Base-by-base conservation (phyloP, 2,113 vertebrate species). In the Hippocampus barbouri region DNA sequence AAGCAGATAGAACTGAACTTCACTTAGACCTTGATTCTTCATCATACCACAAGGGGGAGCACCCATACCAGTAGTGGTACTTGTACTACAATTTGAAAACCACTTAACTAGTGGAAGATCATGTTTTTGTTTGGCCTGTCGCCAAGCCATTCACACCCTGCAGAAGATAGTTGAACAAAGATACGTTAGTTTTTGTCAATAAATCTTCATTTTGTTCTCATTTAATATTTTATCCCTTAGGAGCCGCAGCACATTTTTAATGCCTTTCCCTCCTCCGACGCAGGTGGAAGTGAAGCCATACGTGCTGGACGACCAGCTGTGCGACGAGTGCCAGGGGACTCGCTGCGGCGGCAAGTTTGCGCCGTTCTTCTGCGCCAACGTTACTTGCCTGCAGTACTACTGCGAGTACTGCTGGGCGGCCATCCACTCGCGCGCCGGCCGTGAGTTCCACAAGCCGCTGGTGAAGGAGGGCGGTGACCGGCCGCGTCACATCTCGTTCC, bases 251-350 rank as follows among this genome's bases (percentile, higher is more conserved):
- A 27, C 8, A 2, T 14, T 30, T 59, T 27, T 14, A 15, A 45
- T 45, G 40, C n/a, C 18, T 30, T 21, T 43, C 60, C 18, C 27
- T 0, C 21, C 1, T 73, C 47, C 54, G 53, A 8, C 27, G 21
- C 93, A 99, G 97, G 97, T 99, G 96, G 97, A 99, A 96, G 97
- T 98, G 93, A 99, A 99, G 96, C 97, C 97, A 97, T 99, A 99
- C 89, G 97, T 99, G 91, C 87, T 99, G 94, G 97, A 99, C 78
- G 97, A 99, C 94, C 97, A 99, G 93, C 95, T 98, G 90, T 99
- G 97, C 79, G 97, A 99, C 81, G 97, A 99, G 92, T 99, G 97
- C 94, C 97, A 99, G 93, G 97, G 97, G 83, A 97, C 97, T 75
- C 96, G 97, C 83, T 99, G 97, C 47, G 97, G 96, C 82, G 97